Conservation (phyloP, 1,140 invertebrate species). For the Euura saliciscinereae region DNA sequence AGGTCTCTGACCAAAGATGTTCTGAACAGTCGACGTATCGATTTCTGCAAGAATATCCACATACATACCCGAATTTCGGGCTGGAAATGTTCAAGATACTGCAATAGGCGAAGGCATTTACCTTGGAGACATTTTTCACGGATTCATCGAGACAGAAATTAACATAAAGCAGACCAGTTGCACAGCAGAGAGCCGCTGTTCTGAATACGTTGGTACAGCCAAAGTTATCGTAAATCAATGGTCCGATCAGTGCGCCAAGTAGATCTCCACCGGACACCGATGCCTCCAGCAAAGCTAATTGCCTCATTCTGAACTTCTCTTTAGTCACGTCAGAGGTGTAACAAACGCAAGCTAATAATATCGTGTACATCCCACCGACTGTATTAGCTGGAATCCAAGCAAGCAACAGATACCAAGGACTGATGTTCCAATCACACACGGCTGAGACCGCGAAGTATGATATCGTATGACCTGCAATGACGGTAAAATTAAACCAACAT, state of each 20-base stretch:
- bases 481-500: neutral
- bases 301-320: slow-evolving; percentile 59
- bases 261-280: slow-evolving; percentile 64
- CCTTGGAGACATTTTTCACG: slow-evolving; percentile 13
- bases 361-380: slow-evolving; percentile 62
- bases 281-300: slow-evolving; percentile 66
- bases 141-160: slow-evolving; percentile 45
- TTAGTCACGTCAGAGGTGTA: slow-evolving; percentile 69
- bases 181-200: slow-evolving; percentile 37
- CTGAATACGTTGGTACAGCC: slow-evolving; percentile 57
- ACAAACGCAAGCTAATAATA: slow-evolving; percentile 66
- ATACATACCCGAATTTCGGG: neutral
- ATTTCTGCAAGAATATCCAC: slow-evolving; percentile 43
- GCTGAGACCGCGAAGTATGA: slow-evolving; percentile 30
- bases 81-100: neutral
- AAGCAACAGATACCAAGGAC: slow-evolving; percentile 66
- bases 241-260: slow-evolving; percentile 63
- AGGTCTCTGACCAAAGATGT: slow-evolving; percentile 65
- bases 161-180: slow-evolving; percentile 48
- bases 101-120: neutral
- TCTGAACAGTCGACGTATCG: slow-evolving; percentile 61
- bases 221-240: slow-evolving; percentile 57
- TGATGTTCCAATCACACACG: slow-evolving; percentile 41
- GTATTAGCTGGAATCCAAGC: slow-evolving; percentile 64
- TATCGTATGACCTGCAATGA: slow-evolving; percentile 31